Percentiles rank a stretch among this genome's conserved stretches.
These are phyloP conservation scores for Oryzias melastigma DNA, from an alignment of 2,113 vertebrate genomes.

Conservation along the genomic window DNA sequence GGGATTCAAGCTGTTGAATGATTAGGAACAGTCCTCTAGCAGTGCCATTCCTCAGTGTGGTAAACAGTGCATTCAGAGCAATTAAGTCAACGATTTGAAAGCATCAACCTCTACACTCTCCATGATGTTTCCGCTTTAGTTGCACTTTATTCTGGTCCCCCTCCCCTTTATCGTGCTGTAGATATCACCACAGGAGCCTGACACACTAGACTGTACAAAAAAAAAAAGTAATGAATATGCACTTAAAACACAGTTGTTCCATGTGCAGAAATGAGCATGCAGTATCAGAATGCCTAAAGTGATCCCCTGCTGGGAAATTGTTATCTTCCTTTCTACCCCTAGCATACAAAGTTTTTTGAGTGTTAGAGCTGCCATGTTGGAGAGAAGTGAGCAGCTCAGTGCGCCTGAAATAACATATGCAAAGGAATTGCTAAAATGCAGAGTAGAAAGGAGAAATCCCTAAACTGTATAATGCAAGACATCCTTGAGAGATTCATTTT, in stretches of 20 bases:
- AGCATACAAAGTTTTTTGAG: conserved; percentile 42
- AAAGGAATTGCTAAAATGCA: neutral
- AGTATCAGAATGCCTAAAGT: conserved; percentile 34
- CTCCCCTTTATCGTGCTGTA: neutral
- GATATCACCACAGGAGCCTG: neutral
- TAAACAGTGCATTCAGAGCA: conserved; percentile 27
- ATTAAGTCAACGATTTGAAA: conserved; percentile 33
- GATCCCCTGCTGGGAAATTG: conserved; percentile 41
- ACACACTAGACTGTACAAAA: conserved; percentile 1
- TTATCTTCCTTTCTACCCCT: conserved; percentile 39
- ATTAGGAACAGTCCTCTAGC: conserved; percentile 21
- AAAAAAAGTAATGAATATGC: conserved; percentile 9
- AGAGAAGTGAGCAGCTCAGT: conserved; percentile 7
- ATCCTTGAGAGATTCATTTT: conserved; percentile 7
- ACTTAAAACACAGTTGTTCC: conserved; percentile 17
- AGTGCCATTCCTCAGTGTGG: conserved; percentile 11
- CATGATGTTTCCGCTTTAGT: neutral
- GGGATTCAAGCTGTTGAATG: conserved; percentile 44
- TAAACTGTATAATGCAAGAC: conserved; percentile 6
- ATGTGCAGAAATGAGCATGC: conserved; percentile 23
- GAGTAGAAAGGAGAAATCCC: neutral
- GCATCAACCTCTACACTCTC: conserved; percentile 25
- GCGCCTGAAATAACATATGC: conserved; percentile 2
- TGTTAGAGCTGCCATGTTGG: conserved; percentile 5
- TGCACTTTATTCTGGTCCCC: neutral